Conservation (phyloP, 2,888 invertebrate genomes). For the Erpobdella octoculata region DNA sequence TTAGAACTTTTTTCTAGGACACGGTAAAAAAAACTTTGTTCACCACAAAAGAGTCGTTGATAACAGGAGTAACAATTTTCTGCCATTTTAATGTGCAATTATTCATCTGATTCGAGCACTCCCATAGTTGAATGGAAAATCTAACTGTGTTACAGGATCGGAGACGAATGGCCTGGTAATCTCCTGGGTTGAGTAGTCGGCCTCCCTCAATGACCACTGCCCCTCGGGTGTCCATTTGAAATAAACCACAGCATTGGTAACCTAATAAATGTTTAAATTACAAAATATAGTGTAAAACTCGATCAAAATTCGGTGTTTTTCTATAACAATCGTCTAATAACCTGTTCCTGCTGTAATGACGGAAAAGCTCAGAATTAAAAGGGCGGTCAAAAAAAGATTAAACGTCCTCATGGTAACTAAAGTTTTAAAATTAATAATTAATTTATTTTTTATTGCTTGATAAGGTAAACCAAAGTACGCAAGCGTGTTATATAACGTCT, state of each 20-base stretch:
- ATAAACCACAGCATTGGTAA: slow-evolving; percentile 28
- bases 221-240: slow-evolving; percentile 30
- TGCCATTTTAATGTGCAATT: slow-evolving; percentile 26
- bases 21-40: too few species aligned
- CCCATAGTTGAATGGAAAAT: slow-evolving; percentile 30
- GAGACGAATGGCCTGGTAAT: slow-evolving; percentile 21
- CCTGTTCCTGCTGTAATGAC: too few species aligned
- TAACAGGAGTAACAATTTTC: slow-evolving; percentile 1
- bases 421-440: too few species aligned
- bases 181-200: neutral
- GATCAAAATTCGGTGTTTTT: too few species aligned
- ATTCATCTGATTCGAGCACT: neutral
- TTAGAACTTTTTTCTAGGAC: neutral
- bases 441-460: too few species aligned
- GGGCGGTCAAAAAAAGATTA: too few species aligned
- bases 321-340: too few species aligned
- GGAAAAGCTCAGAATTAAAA: too few species aligned
- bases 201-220: slow-evolving; percentile 24
- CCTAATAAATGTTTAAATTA: neutral
- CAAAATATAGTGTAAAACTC: neutral
- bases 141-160: slow-evolving; percentile 21
- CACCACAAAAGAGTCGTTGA: slow-evolving; percentile 6
- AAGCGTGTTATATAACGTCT: too few species aligned
- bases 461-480: too few species aligned
- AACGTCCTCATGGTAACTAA: too few species aligned